phyloP scores from a whole-genome alignment of 2,113 vertebrate species.

The Oncorhynchus masou region DNA sequence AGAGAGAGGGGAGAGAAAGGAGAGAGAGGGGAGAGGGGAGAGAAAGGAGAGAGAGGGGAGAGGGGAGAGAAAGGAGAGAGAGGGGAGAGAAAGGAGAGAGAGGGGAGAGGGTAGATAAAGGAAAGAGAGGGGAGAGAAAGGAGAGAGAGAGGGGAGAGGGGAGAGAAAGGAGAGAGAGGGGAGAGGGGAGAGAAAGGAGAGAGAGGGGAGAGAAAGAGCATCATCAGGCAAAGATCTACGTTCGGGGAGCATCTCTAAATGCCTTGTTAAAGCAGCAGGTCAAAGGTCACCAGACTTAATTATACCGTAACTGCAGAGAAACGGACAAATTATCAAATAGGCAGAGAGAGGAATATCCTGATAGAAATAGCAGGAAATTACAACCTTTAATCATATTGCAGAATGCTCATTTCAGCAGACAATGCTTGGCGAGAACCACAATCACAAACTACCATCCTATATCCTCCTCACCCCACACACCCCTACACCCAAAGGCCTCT shows the following conservation, averaged over 20 bases:
- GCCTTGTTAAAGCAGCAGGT: conserved; percentile 85
- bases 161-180: too few species aligned
- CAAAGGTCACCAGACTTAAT: conserved; percentile 93
- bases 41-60: too few species aligned
- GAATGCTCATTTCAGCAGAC: conserved; percentile 69
- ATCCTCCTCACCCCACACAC: conserved; percentile 80
- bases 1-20: too few species aligned
- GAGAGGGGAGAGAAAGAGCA: conserved; percentile 38
- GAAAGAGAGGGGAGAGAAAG: too few species aligned
- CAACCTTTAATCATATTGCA: conserved; percentile 89
- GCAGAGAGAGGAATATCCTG: conserved; percentile 77
- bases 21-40: too few species aligned
- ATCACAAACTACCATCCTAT: background rate
- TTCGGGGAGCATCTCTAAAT: conserved; percentile 85
- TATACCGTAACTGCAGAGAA: conserved; percentile 93
- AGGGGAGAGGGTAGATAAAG: too few species aligned
- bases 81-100: too few species aligned
- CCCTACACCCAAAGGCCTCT: conserved; percentile 81
- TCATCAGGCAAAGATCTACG: conserved; percentile 80
- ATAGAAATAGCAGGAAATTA: conserved; percentile 91
- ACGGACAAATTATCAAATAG: conserved; percentile 86
- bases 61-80: too few species aligned
- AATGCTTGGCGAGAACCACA: conserved; percentile 2
- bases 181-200: conserved; percentile 59
- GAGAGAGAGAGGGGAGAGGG: too few species aligned